Conservation (phyloP, 2,113 vertebrate genomes). For the Ochotona princeps region DNA sequence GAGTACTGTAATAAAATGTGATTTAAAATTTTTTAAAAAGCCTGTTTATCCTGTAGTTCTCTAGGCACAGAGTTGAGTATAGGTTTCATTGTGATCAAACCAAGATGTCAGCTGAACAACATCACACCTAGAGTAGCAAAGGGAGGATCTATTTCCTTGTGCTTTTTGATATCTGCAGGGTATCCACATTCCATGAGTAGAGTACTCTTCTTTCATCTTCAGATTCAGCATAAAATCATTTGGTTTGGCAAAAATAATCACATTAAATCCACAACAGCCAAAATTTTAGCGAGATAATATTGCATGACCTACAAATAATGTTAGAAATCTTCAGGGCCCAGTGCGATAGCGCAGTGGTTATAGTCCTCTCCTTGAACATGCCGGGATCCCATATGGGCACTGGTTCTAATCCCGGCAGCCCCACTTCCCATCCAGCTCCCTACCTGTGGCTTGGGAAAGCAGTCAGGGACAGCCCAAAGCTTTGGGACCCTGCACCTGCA, state of each 20-base stretch:
- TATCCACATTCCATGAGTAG: neutral
- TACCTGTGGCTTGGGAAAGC: too few relatives aligned
- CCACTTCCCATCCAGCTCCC: too few relatives aligned
- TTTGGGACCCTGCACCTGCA: too few relatives aligned
- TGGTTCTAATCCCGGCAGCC: too few relatives aligned
- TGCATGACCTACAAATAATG: too few relatives aligned
- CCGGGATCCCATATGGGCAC: too few relatives aligned
- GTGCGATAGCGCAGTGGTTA: too few relatives aligned
- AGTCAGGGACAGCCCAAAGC: too few relatives aligned
- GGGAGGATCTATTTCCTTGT: neutral
- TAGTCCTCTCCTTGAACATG: too few relatives aligned
- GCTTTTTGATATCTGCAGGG: neutral
- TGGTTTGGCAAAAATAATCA: neutral
- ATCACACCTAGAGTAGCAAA: neutral
- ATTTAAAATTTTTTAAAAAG: conserved; percentile 40
- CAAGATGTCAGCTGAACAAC: neutral
- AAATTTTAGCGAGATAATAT: too few relatives aligned
- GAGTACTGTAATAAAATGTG: neutral
- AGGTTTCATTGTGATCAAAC: neutral
- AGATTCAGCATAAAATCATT: neutral
- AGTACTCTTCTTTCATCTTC: neutral
- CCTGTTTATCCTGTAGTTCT: neutral
- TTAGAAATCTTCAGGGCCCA: too few relatives aligned
- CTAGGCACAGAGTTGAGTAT: neutral
- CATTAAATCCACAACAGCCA: too few relatives aligned